Evolutionary conservation across 1,140 invertebrate genomes (phyloP), one percentile per base, ranked within the genome.

Genomic region (Eriosoma lanigerum): DNA sequence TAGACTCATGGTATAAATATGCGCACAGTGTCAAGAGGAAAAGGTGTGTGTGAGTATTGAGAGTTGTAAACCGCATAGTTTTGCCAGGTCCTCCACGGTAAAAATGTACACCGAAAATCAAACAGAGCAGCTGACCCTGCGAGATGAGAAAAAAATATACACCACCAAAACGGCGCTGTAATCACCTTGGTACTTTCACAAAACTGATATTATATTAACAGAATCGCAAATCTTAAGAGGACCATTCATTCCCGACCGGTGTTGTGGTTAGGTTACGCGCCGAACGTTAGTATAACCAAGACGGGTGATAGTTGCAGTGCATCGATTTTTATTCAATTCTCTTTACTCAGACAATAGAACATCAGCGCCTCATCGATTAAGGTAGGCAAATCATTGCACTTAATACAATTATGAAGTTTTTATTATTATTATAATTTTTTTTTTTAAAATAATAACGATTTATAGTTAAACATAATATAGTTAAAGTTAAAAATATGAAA

Each of bases 171-270:
- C n/a, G 54, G 38, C 75, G 54, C 48, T 44, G 44, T 60, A 78
- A 44, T 78, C 54, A 78, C 75, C 75, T 78, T 78, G 75, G 38
- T 78, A 78, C 75, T 78, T 78, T 78, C 75, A 78, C 75, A 78
- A 78, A 78, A 78, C 56, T 48, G 75, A 62, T 78, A 78, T 78
- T 78, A 78, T 78, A 78, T 78, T 56, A 78, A 29, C 56, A 58
- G 52, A 62, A 78, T 78, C 75, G 75, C 75, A 38, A 78, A 78
- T 62, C 75, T 56, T 9, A 29, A 78, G 75, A 60, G 75, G 75
- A 62, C 56, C 75, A 78, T 78, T 78, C 75, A 60, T 78, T 78
- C 4, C 56, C 46, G 75, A 78, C 75, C 24, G 54, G 75, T 78
- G 75, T 62, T 12, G 75, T 78, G 56, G 75, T 78, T 78, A 78